Base-by-base conservation (phyloP, 2,888 invertebrate species). In the Parapristionchus giblindavisi region DNA sequence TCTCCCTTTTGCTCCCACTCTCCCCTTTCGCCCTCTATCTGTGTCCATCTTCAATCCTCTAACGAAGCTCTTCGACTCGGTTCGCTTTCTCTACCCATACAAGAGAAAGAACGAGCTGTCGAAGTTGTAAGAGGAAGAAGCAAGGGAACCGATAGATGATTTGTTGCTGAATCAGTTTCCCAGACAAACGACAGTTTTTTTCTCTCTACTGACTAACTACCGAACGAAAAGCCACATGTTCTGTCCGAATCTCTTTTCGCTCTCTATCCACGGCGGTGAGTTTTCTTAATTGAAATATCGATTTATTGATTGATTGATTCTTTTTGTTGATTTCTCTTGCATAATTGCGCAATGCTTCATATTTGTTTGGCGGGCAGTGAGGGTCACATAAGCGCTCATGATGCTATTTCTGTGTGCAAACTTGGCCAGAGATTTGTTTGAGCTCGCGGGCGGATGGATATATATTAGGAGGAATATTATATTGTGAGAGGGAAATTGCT, bases 211-310 rank as follows among this genome's bases (percentile, higher is more conserved):
- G 24, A 40, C 63, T 24, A 63, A 40, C 40, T 24, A 36, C 60
- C 60, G 60, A 60, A 63, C 38, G 66, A 66, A 66, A n/a, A 48
- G 34, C 48, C 17, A 14, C 6, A 66, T 66, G 66, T 66, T 66
- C 66, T 66, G 66, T 51, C 51, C 51, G n/a, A 66, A 66, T 66
- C 27, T 66, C 24, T 36, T 66, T 11, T 29, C 51, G 32, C 34
- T 66, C 51, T 51, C 66, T 32, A 32, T 66, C 32, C 66, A 66
- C 40, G 38, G 40, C 24, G 66, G 66, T 66, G 51, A 51, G 66
- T 43, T 14, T 21, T 38, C 27, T 36, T 24, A 14, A 48, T 48
- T 38, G 3, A 5, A 52, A n/a, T 52, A 40, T 40, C 27, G 5
- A 36, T 40, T 63, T 4, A 63, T 40, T 40, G 63, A 40, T 17